Evolutionary conservation across 2,113 vertebrate genomes (phyloP).

Genomic region (Gavialis gangeticus): DNA sequence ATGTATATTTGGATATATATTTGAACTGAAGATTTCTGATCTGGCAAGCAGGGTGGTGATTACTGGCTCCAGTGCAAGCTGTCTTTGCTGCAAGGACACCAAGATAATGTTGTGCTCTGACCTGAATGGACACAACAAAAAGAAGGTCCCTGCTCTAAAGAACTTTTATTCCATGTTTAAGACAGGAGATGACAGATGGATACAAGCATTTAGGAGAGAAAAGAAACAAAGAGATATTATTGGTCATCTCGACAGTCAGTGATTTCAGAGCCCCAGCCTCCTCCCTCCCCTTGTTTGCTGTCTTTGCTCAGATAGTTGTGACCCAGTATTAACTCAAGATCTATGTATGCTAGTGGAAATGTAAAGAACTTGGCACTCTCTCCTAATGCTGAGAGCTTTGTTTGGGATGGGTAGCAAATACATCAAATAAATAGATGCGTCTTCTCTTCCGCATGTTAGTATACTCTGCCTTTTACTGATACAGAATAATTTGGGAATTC

Average conservation of each 20-base stretch:
- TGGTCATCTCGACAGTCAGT: rapidly evolving
- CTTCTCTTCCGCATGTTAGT: background rate
- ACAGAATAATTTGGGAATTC: background rate
- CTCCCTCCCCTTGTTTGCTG: rapidly evolving
- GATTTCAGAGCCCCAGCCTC: background rate
- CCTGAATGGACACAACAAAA: background rate
- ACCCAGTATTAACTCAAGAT: background rate
- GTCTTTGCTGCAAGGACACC: background rate
- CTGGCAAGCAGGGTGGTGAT: rapidly evolving
- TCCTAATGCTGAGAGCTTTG: rapidly evolving
- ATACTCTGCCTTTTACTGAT: background rate
- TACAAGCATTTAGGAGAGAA: rapidly evolving
- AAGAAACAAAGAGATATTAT: background rate
- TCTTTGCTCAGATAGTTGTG: background rate
- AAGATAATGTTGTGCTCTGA: rapidly evolving
- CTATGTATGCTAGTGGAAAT: rapidly evolving
- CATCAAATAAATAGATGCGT: background rate
- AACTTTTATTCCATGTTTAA: background rate
- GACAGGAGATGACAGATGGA: background rate
- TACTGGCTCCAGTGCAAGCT: background rate
- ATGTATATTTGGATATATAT: background rate
- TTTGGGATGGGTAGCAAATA: background rate
- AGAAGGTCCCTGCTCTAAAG: background rate
- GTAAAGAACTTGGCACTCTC: background rate
- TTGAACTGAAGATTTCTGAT: background rate